Base-by-base conservation (phyloP, 2,113 vertebrate genomes). In the Gymnarchus niloticus region DNA sequence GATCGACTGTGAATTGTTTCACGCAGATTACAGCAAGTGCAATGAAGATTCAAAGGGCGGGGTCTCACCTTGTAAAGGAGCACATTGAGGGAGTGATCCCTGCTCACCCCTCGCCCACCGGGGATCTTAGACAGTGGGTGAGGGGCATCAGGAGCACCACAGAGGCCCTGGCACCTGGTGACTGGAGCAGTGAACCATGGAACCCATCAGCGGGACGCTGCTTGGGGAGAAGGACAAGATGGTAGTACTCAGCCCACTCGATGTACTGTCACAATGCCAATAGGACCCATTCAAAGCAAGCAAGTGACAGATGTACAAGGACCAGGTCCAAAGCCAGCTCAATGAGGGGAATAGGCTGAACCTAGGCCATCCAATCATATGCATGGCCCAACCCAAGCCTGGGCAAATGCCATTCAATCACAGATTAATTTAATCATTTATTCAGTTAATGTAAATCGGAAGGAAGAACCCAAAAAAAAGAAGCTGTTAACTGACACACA, bases 141-240 rank as follows among this genome's bases (percentile, higher is more conserved):
- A 98, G 98, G 98, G 97, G 95, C 98, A 99, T 99, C 98, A 99
- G 98, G 98, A 99, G 94, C 98, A 99, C 98, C 98, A 99, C 98
- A 96, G 97, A 99, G 98, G 97, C 97, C 98, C 97, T 14, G 97
- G 98, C 95, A 97, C 94, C 90, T 94, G 95, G 96, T 96, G 96
- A 95, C 95, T 96, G 93, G 96, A 97, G 96, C 96, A 93, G 92
- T 95, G 93, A 89, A 95, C 91, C 93, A 95, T 94, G 89, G 96
- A 95, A 93, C 94, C 96, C 91, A 93, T 94, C 92, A 97, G 95
- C 92, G 96, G 95, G 91, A 96, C 96, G 94, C 98, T 98, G 95
- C 87, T 94, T 54, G 6, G 83, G 92, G 87, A 56, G 84, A 17
- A 81, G 2, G 85, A 85, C 83, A 92, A 17, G 91, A n/a, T 17